Evolutionary conservation across 2,113 vertebrate genomes (phyloP).

Genomic region (Forbesichthys agassizii): DNA sequence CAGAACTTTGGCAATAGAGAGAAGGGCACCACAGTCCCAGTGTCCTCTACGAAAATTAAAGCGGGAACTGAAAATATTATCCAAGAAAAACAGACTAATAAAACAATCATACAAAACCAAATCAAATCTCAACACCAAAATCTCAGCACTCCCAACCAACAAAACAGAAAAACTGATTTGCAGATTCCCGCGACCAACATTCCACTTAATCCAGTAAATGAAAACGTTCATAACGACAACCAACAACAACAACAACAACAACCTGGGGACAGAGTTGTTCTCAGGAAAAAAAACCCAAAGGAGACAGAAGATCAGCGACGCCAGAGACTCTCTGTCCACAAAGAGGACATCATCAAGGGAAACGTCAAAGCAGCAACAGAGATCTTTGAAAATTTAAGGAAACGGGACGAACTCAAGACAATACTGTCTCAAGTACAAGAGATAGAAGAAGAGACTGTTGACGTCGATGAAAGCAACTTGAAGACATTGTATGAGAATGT

Average conservation of each 20-base stretch:
- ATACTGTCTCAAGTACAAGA: slow-evolving; percentile 85
- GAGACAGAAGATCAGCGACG: slow-evolving; percentile 86
- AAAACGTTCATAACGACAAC: slow-evolving; percentile 13
- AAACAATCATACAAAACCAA: slow-evolving; percentile 5
- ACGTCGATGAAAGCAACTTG: slow-evolving; percentile 76
- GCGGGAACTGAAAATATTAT: slow-evolving; percentile 17
- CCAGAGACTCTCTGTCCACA: slow-evolving; percentile 87
- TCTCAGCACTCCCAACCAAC: slow-evolving; percentile 1
- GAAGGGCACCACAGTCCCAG: slow-evolving; percentile 18
- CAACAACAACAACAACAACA: slow-evolving; percentile 11
- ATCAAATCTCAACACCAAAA: slow-evolving; percentile 4
- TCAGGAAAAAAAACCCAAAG: slow-evolving; percentile 81
- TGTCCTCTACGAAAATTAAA: slow-evolving; percentile 54
- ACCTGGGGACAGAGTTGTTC: slow-evolving; percentile 67
- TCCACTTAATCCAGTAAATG: neutral
- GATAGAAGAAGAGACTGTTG: slow-evolving; percentile 82
- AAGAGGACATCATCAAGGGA: slow-evolving; percentile 89
- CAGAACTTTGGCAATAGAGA: slow-evolving; percentile 63
- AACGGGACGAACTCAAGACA: slow-evolving; percentile 86
- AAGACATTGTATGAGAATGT: slow-evolving; percentile 83
- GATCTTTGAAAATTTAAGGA: slow-evolving; percentile 85
- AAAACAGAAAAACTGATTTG: neutral
- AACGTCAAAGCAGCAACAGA: slow-evolving; percentile 83
- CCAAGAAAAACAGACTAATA: slow-evolving; percentile 20
- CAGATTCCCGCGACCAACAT: slow-evolving; percentile 7